Evolutionary conservation across 2,888 invertebrate genomes (phyloP).

Genomic region (Xylocampa areola): DNA sequence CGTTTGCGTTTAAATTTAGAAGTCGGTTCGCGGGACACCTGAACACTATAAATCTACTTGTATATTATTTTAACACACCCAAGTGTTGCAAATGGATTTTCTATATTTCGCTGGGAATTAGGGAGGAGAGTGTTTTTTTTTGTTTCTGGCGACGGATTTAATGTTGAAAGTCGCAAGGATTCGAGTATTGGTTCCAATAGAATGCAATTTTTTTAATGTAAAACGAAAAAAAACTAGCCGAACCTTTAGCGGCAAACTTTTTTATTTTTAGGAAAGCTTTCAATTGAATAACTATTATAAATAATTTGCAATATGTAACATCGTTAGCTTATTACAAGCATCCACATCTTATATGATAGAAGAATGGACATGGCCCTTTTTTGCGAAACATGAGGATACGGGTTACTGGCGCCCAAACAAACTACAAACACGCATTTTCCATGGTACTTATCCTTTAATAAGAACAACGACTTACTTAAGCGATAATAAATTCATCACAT

Average conservation of each 20-base stretch:
- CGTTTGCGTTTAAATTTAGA: conserved; percentile 66
- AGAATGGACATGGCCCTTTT: no score
- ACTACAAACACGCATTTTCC: neutral
- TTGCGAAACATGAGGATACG: no score
- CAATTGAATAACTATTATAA: no score
- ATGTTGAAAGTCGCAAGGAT: neutral
- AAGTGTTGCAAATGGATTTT: conserved; percentile 53
- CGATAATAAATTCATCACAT: conserved; percentile 40
- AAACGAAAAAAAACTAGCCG: no score
- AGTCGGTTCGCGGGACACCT: conserved; percentile 64
- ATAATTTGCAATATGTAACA: no score
- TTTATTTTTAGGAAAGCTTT: no score
- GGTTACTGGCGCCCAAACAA: no score
- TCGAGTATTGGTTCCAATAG: no score
- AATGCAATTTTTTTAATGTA: no score
- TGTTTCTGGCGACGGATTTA: conserved; percentile 18
- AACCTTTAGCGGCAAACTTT: no score
- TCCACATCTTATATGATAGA: no score
- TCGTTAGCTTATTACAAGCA: no score
- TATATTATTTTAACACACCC: conserved; percentile 61
- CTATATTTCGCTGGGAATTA: conserved; percentile 32
- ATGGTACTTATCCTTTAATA: conserved; percentile 2
- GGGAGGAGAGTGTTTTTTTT: conserved; percentile 2
- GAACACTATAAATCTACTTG: conserved; percentile 69
- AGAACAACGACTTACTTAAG: conserved; percentile 7